Conservation (phyloP, 2,797 vertebrate genomes). For the Muscicapa striata region DNA sequence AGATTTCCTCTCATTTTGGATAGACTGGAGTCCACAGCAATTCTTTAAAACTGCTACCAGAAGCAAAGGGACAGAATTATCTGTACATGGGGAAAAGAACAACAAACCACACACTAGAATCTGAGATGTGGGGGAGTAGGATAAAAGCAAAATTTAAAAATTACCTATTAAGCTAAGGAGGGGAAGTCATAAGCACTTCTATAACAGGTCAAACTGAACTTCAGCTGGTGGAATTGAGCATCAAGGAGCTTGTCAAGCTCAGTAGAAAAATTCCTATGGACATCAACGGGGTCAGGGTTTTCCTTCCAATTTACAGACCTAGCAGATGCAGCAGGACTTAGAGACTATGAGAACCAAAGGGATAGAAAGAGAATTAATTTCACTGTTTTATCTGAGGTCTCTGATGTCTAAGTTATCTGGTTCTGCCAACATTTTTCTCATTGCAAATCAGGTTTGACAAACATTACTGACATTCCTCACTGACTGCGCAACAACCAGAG, state of each 20-base stretch:
- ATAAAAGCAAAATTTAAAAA: background rate
- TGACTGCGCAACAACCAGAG: background rate
- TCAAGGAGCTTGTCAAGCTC: background rate
- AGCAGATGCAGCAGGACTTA: background rate
- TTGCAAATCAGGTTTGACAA: conserved; percentile 12
- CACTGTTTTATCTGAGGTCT: background rate
- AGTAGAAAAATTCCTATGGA: background rate
- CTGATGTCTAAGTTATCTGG: conserved; percentile 13
- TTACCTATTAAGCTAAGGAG: background rate
- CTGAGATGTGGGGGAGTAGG: background rate
- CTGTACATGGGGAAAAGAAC: background rate
- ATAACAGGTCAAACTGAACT: background rate
- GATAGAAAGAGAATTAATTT: background rate
- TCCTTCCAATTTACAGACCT: background rate
- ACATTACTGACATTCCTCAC: conserved; percentile 8
- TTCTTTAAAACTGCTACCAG: background rate
- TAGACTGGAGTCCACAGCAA: background rate
- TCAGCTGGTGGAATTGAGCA: fast-evolving
- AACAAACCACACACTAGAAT: background rate
- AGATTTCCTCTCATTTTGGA: background rate
- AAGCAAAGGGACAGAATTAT: background rate
- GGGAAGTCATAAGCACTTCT: background rate
- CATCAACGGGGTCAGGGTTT: background rate
- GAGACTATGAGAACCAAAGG: background rate
- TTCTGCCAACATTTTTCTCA: conserved; percentile 11